Evolutionary conservation across 2,888 invertebrate species (phyloP).

Genomic region (Epistrophe eligans): DNA sequence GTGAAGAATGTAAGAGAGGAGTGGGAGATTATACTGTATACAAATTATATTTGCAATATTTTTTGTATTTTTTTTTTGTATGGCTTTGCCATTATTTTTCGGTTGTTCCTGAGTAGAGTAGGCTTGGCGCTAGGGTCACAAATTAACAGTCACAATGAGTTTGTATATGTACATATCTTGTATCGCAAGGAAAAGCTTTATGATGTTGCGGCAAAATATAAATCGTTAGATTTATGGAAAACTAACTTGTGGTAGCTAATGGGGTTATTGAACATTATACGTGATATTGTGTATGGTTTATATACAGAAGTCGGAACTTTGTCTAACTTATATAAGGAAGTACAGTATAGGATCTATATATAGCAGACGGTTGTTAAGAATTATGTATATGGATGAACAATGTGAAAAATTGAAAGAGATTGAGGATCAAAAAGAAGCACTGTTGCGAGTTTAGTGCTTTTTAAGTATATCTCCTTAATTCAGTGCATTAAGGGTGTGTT

Average conservation of each 20-base stretch:
- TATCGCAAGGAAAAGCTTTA: slow-evolving; percentile 27
- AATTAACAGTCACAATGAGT: slow-evolving; percentile 71
- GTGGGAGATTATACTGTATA: slow-evolving; percentile 45
- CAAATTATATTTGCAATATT: slow-evolving; percentile 60
- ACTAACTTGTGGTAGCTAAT: slow-evolving; percentile 49
- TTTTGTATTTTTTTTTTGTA: neutral
- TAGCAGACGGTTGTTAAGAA: neutral
- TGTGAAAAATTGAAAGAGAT: neutral
- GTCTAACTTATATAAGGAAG: neutral
- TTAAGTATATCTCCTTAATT: no score
- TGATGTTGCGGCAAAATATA: slow-evolving; percentile 61
- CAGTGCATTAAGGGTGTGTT: no score
- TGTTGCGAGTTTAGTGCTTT: neutral
- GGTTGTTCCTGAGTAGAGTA: slow-evolving; percentile 61
- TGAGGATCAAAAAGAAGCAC: neutral
- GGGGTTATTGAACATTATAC: slow-evolving; percentile 41
- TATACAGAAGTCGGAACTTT: neutral
- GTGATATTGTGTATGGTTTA: slow-evolving; percentile 3
- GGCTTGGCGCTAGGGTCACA: slow-evolving; percentile 46
- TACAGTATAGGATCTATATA: neutral
- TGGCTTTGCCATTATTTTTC: slow-evolving; percentile 48
- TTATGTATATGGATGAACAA: neutral
- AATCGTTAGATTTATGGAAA: slow-evolving; percentile 70
- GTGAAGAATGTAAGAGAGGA: neutral
- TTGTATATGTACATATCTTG: slow-evolving; percentile 13